Conservation (phyloP, 2,797 vertebrate species). For the Crocodylus rhombifer region DNA sequence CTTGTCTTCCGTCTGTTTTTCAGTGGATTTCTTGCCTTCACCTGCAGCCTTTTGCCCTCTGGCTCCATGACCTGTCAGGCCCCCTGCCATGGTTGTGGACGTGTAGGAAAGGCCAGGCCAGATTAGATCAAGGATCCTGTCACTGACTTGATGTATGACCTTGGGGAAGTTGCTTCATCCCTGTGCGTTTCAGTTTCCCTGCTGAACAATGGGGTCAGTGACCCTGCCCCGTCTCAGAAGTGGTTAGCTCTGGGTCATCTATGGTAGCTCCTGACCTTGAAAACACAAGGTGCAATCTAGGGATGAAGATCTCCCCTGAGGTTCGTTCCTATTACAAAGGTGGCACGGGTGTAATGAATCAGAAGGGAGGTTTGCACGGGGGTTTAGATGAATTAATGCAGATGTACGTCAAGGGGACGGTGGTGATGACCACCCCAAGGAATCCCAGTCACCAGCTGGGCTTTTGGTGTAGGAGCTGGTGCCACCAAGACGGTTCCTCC, state of each 20-base stretch:
- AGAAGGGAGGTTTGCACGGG: neutral
- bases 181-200: neutral
- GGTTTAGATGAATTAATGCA: neutral
- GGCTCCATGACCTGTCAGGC: neutral
- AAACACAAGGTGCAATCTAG: fast-evolving
- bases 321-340: neutral
- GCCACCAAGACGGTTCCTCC: neutral
- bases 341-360: neutral
- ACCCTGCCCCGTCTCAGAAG: fast-evolving
- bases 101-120: fast-evolving
- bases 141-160: fast-evolving
- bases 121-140: neutral
- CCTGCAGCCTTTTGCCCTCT: neutral
- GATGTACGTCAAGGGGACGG: neutral
- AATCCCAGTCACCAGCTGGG: neutral
- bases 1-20: too few species aligned
- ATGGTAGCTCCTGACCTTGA: neutral
- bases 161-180: neutral
- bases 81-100: neutral
- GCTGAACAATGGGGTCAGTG: neutral
- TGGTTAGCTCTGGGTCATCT: neutral
- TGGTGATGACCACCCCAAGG: neutral
- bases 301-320: neutral
- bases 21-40: neutral
- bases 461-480: neutral